Evolutionary conservation across 2,888 invertebrate species (phyloP), one percentile per base, ranked within the genome.

Genomic region (Drosophila sordidula): DNA sequence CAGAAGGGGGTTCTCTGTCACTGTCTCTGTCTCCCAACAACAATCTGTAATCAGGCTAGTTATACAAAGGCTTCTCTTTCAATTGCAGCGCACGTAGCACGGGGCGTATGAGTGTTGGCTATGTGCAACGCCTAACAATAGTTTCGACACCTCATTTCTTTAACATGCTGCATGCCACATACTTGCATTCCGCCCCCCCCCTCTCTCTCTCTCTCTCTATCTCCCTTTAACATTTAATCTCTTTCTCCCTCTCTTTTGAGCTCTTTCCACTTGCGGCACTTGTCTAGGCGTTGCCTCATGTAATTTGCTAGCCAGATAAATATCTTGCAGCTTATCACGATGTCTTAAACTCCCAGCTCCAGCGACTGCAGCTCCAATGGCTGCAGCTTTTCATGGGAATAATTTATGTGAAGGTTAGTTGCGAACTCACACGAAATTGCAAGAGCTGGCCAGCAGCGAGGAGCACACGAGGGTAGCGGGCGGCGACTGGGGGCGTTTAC

Each of bases 371-470:
- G 34, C 68, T 46, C 36, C 36, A 47, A 47, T 47, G 47, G 61
- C 74, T 72, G 78, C 72, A 70, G 84, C 72, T 71, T 79, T 79
- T 77, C 83, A 75, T 87, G 86, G 83, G 88, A 82, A 84, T 84
- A 87, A 84, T 84, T 84, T 84, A 84, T 84, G 83, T 85, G 87
- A 87, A 84, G 83, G 81, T 87, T 83, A 87, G 75, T 84, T 77
- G 82, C 84, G 66, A 72, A 55, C 87, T 84, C 85, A 75, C 83
- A 84, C 85, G 85, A 81, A 79, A 87, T 77, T 73, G 79, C 75
- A 50, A 58, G 78, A 26, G 46, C 46, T 18, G 9, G 41, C 42
- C 26, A 39, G 52, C 14, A 41, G 54, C 14, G 51, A 14, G 1
- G 44, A 9, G 41, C 4, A 18, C n/a, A 16, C 16, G 8, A 11